Base-by-base conservation (phyloP, 2,888 invertebrate species). In the Ernsta delagoae region DNA sequence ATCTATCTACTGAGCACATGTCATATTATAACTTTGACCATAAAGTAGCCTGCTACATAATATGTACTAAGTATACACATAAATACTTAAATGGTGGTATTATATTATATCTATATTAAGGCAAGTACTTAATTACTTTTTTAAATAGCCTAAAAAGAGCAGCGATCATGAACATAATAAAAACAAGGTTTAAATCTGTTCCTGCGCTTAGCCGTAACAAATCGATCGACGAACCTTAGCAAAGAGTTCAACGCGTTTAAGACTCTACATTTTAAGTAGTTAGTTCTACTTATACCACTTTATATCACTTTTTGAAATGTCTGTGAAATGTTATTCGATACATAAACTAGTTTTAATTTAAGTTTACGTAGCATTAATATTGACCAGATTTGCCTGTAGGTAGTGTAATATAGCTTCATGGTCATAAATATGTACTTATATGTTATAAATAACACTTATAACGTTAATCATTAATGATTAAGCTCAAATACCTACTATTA, bases 181-280 rank as follows among this genome's bases (percentile, higher is more conserved):
- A 79, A 79, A 82, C 56, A 56, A 43, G 34, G 56, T 85, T 85
- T 81, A 78, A 77, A 81, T 81, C 77, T 83, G 53, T 70, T 78
- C 75, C 79, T 76, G 75, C 72, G 70, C 71, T 72, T 75, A 81
- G 80, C 82, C 86, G 86, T 84, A 77, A 76, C 89, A 74, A 90
- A 92, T 92, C 90, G 91, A 88, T 81, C 91, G 84, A 83, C 84
- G 88, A 89, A 90, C 89, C 90, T 83, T 85, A 78, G 74, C 76
- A 83, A 82, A 85, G 89, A 89, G 88, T 89, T 91, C 88, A 89
- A 88, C 89, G 87, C 84, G 82, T 79, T 70, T 65, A 70, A 70
- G 70, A 63, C 70, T 72, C 70, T 72, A 63, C 71, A 59, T 70
- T 72, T 74, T 71, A 16, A 16, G 16, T 68, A 50, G 12, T 50